phyloP scores from a whole-genome alignment of 2,113 vertebrate species.

The Myrmecophaga tridactyla region DNA sequence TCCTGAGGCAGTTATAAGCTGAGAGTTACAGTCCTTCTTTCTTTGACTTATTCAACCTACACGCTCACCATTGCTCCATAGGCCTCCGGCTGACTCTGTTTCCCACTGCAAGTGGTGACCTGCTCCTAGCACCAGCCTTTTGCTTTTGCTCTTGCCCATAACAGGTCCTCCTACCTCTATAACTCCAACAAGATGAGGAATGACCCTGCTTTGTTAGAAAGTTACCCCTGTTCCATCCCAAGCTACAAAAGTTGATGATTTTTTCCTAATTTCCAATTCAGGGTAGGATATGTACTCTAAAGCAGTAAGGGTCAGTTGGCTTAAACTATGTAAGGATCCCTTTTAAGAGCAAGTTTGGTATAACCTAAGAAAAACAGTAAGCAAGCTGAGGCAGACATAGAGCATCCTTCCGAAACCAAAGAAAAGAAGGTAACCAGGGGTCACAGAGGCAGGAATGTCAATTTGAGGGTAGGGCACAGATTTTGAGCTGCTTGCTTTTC shows the following conservation, averaged over 20 bases:
- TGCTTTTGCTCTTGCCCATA: background rate
- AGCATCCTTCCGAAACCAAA: conserved; percentile 12
- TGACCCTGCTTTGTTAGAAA: background rate
- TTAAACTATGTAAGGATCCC: background rate
- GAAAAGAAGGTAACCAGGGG: background rate
- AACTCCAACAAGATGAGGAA: background rate
- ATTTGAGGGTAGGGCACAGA: too few relatives aligned
- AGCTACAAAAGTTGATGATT: background rate
- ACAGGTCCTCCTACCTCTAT: background rate
- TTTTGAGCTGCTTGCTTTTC: conserved; percentile 2
- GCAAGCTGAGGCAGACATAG: background rate
- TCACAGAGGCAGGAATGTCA: background rate
- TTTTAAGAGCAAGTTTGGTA: background rate
- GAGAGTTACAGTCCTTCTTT: fast-evolving
- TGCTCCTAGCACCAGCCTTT: background rate
- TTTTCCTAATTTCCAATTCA: background rate
- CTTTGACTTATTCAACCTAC: background rate
- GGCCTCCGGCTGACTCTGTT: background rate
- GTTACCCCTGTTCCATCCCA: background rate
- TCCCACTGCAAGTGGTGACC: background rate
- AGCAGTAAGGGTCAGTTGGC: background rate
- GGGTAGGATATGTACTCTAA: background rate
- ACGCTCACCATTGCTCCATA: background rate
- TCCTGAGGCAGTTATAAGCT: background rate
- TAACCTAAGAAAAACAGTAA: background rate